A percentile compares a stretch with the other conserved stretches of the same genome.
phyloP scores from a whole-genome alignment of 2,113 vertebrate species.

The Mellivora capensis region DNA sequence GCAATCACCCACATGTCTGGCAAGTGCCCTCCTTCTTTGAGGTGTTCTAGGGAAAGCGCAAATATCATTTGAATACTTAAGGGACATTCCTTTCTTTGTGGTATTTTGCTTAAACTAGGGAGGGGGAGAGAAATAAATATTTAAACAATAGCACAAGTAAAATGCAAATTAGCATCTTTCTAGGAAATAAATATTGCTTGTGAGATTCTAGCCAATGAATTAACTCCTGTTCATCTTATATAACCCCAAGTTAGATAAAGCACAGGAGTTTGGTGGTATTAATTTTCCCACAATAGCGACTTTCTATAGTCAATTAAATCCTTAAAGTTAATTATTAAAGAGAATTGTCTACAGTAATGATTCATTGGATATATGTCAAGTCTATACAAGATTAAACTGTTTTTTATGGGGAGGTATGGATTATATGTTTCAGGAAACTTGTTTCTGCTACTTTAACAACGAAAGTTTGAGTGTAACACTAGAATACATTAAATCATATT shows the following conservation, averaged over 20 bases:
- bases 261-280: slow-evolving; percentile 69
- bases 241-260: slow-evolving; percentile 36
- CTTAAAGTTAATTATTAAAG: slow-evolving; percentile 32
- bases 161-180: slow-evolving; percentile 55
- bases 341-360: background rate
- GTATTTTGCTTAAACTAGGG: slow-evolving; percentile 50
- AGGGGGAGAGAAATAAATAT: background rate
- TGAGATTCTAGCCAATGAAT: slow-evolving; percentile 67
- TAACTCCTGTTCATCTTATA: slow-evolving; percentile 73
- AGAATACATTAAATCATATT: background rate
- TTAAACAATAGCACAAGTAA: slow-evolving; percentile 43
- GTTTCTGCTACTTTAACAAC: background rate
- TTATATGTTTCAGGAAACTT: background rate
- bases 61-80: background rate
- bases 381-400: background rate
- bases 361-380: background rate
- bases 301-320: slow-evolving; percentile 74
- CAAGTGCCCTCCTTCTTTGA: background rate
- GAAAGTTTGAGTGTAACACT: background rate
- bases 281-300: slow-evolving; percentile 70
- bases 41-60: background rate
- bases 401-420: background rate
- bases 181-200: slow-evolving; percentile 70
- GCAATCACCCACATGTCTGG: background rate
- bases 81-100: background rate